Evolutionary conservation across 1,140 invertebrate species (phyloP).

Genomic region (Pristionchus pacificus): DNA sequence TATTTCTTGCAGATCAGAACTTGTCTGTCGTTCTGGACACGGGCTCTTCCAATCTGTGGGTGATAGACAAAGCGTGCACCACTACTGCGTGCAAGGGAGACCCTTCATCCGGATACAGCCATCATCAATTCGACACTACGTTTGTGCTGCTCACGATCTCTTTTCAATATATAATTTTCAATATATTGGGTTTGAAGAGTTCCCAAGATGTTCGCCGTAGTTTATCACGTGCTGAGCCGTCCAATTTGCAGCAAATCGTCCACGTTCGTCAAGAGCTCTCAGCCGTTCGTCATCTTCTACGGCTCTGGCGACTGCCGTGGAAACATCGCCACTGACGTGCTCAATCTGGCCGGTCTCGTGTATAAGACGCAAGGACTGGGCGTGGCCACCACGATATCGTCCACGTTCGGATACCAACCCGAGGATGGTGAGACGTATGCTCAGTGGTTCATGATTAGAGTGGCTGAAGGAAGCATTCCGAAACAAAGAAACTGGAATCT

Average conservation of each 20-base stretch:
- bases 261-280: slow-evolving; percentile 32
- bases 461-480: too few relatives aligned
- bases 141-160: too few relatives aligned
- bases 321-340: slow-evolving; percentile 24
- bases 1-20: too few relatives aligned
- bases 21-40: slow-evolving; percentile 41
- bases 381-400: slow-evolving; percentile 34
- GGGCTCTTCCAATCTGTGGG: too few relatives aligned
- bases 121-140: slow-evolving; percentile 39
- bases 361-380: slow-evolving; percentile 38
- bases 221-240: too few relatives aligned
- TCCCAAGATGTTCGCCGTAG: too few relatives aligned
- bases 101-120: slow-evolving; percentile 28
- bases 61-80: slow-evolving; percentile 38
- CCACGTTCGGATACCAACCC: slow-evolving; percentile 44
- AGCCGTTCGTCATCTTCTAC: slow-evolving; percentile 32
- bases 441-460: too few relatives aligned
- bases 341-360: too few relatives aligned
- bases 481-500: too few relatives aligned
- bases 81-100: slow-evolving; percentile 36
- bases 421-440: slow-evolving; percentile 46
- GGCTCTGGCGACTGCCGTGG: slow-evolving; percentile 31
- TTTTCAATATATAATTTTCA: too few relatives aligned
- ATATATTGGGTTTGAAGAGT: too few relatives aligned
- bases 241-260: too few relatives aligned